Conservation (phyloP, 2,888 invertebrate species). For the Sphinx pinastri region DNA sequence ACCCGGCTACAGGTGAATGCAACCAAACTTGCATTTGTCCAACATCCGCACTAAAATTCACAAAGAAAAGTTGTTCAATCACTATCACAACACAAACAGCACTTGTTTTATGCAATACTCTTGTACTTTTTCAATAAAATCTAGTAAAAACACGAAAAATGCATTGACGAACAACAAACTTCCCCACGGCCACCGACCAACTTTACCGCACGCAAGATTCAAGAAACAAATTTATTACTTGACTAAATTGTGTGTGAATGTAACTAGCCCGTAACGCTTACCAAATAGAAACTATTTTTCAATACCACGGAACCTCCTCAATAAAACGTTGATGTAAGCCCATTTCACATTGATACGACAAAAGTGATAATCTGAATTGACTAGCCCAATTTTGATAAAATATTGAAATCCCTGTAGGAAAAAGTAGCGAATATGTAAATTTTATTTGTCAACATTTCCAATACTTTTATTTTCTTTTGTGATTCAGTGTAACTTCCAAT, state of each 20-base stretch:
- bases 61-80: slow-evolving; percentile 36
- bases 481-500: too few relatives aligned
- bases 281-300: slow-evolving; percentile 35
- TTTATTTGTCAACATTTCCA: too few relatives aligned
- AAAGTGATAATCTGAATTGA: background rate
- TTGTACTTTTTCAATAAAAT: background rate
- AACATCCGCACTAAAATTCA: slow-evolving; percentile 38
- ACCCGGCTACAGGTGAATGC: slow-evolving; percentile 73
- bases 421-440: too few relatives aligned
- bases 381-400: background rate
- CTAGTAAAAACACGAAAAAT: slow-evolving; percentile 41
- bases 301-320: background rate
- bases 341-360: background rate
- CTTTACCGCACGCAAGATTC: slow-evolving; percentile 47
- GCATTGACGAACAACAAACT: slow-evolving; percentile 47
- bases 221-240: slow-evolving; percentile 34
- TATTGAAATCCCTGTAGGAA: background rate
- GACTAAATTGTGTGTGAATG: background rate
- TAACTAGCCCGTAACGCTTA: background rate
- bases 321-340: background rate
- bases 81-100: slow-evolving; percentile 43
- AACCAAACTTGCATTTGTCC: slow-evolving; percentile 48
- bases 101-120: slow-evolving; percentile 36
- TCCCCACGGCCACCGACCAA: slow-evolving; percentile 39
- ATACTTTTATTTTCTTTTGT: too few relatives aligned